Evolutionary conservation across 1,140 invertebrate species (phyloP).

Genomic region (Pristionchus pacificus): DNA sequence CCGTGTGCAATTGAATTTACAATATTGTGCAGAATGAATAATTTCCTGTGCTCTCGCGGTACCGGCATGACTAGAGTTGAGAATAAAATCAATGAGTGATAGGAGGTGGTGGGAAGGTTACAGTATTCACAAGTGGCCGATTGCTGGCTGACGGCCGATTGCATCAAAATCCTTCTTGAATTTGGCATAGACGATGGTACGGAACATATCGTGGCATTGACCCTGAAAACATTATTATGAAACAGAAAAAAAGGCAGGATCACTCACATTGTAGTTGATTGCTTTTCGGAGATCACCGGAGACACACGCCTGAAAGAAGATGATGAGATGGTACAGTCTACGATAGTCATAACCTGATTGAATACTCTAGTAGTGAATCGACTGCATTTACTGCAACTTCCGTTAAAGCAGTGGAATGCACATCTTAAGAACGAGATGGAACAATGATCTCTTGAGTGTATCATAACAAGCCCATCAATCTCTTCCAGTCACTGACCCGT

Average conservation of each 20-base stretch:
- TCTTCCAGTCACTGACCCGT: background rate
- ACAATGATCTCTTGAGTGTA: constrained; percentile 1
- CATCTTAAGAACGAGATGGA: constrained; percentile 34
- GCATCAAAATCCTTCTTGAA: background rate
- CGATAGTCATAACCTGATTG: constrained; percentile 38
- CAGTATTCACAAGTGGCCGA: no score
- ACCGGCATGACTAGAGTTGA: background rate
- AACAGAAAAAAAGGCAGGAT: background rate
- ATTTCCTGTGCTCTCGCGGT: background rate
- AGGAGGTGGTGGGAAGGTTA: no score
- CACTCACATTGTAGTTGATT: background rate
- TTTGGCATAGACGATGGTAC: background rate
- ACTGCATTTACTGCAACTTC: constrained; percentile 46
- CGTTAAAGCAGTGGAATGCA: constrained; percentile 50
- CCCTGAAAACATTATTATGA: background rate
- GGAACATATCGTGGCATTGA: background rate
- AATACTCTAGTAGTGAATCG: constrained; percentile 49
- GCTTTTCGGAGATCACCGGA: background rate
- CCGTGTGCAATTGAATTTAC: background rate
- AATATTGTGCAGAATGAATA: background rate
- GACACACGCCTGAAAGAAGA: background rate
- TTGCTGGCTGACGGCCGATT: background rate
- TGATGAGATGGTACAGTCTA: no score
- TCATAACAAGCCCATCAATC: background rate
- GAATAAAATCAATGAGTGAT: background rate